These are phyloP conservation scores for Hylaeus volcanicus DNA, from an alignment of 1,140 invertebrate species.

Conservation along the genomic window DNA sequence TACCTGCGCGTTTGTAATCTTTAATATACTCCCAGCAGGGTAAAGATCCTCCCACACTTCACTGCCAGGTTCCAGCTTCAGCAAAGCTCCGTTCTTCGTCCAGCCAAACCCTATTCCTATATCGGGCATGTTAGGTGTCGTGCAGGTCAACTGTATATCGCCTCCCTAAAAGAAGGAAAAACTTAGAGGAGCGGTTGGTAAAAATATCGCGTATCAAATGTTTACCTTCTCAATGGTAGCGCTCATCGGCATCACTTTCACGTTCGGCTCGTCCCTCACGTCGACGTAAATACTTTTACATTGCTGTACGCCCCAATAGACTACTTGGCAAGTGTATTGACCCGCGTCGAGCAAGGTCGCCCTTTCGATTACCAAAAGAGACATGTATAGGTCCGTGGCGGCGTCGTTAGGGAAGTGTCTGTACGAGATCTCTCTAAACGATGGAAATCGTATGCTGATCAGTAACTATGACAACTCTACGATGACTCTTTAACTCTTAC, in stretches of 20 bases:
- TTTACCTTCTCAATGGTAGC: constrained; percentile 86
- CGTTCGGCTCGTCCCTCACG: constrained; percentile 85
- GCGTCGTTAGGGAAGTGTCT: constrained; percentile 81
- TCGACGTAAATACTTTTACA: constrained; percentile 86
- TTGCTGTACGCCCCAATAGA: constrained; percentile 87
- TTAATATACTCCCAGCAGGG: constrained; percentile 88
- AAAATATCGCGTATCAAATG: background rate
- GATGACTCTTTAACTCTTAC: too few species aligned
- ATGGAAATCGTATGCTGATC: background rate
- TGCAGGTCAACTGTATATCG: constrained; percentile 76
- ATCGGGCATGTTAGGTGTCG: constrained; percentile 74
- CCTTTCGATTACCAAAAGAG: constrained; percentile 85
- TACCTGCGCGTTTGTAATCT: constrained; percentile 88
- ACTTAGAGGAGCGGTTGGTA: too few species aligned
- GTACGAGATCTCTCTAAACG: constrained; percentile 77
- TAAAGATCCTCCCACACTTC: constrained; percentile 91
- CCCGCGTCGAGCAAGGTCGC: constrained; percentile 86
- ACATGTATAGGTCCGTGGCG: constrained; percentile 84
- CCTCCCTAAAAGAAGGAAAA: constrained; percentile 64
- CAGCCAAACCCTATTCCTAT: constrained; percentile 87
- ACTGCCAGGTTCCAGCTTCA: constrained; percentile 85
- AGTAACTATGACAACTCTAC: too few species aligned
- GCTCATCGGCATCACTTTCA: constrained; percentile 87
- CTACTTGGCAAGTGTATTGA: constrained; percentile 86
- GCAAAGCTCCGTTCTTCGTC: constrained; percentile 87